phyloP scores from a whole-genome alignment of 2,113 vertebrate genomes.

The Colossoma macropomum region DNA sequence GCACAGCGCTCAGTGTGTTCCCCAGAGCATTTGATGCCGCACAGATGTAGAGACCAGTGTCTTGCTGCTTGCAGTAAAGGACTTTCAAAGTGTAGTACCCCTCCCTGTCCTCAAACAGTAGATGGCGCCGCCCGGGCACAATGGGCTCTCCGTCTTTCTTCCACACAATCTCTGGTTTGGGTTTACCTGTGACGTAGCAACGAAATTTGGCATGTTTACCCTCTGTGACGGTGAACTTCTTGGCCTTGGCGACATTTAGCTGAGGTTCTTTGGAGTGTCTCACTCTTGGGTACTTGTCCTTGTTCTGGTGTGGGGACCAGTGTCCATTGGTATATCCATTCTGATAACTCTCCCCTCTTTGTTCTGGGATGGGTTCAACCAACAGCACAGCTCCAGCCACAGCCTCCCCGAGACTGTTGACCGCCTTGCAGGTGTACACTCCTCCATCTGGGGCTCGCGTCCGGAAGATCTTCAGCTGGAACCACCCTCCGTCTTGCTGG shows the following conservation, averaged over 20 bases:
- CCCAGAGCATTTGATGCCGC: conserved; percentile 90
- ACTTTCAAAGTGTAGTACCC: conserved; percentile 96
- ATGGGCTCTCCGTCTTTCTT: conserved; percentile 86
- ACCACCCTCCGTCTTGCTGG: conserved; percentile 77
- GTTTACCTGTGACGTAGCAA: conserved; percentile 93
- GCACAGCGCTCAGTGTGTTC: conserved; percentile 91
- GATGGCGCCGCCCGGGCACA: conserved; percentile 80
- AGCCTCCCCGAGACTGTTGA: conserved; percentile 77
- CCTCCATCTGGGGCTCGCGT: conserved; percentile 85
- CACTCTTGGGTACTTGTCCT: conserved; percentile 53
- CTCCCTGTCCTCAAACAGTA: conserved; percentile 92
- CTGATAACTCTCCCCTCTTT: conserved; percentile 45
- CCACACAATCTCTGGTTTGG: conserved; percentile 95
- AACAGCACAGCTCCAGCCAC: conserved; percentile 88
- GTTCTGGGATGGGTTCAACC: conserved; percentile 74
- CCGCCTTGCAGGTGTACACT: conserved; percentile 89
- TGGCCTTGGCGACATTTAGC: conserved; percentile 75
- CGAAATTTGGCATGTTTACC: conserved; percentile 98
- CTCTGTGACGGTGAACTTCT: conserved; percentile 85
- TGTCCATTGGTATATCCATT: conserved; percentile 55
- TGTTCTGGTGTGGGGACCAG: conserved; percentile 59
- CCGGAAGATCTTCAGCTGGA: conserved; percentile 83
- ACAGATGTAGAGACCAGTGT: conserved; percentile 91
- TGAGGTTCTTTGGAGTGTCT: conserved; percentile 54
- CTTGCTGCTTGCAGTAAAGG: conserved; percentile 90